These are phyloP conservation scores for Ciconia maguari DNA, from an alignment of 2,113 vertebrate species.

Conservation along the genomic window DNA sequence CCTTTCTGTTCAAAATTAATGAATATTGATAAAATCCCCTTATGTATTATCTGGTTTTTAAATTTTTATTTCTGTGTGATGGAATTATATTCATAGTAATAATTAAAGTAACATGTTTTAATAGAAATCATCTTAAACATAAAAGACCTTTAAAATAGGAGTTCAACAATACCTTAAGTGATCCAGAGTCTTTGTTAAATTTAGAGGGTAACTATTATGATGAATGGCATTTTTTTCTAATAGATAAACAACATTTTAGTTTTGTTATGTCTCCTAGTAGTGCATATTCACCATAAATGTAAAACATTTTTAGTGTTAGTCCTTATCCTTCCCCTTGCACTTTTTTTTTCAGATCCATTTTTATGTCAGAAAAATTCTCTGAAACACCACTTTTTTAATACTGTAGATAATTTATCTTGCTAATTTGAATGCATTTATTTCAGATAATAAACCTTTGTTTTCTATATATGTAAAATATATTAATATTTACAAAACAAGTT, in stretches of 20 bases:
- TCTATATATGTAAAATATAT: background rate
- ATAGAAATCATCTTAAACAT: background rate
- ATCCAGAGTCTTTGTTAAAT: background rate
- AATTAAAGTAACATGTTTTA: background rate
- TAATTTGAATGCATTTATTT: background rate
- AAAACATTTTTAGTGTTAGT: background rate
- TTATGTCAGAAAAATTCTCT: background rate
- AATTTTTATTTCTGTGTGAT: background rate
- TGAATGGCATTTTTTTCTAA: background rate
- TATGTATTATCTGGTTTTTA: background rate
- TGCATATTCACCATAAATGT: background rate
- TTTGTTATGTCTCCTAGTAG: background rate
- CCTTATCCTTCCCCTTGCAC: background rate
- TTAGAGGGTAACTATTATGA: background rate
- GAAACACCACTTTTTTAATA: background rate
- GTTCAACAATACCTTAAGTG: background rate
- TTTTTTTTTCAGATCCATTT: background rate
- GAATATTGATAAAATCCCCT: background rate
- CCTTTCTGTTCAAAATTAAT: background rate
- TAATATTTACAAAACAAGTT: background rate
- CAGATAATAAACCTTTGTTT: background rate
- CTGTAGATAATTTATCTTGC: background rate
- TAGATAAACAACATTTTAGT: background rate
- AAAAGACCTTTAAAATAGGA: background rate
- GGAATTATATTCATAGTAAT: background rate